Percentiles rank a stretch among this genome's conserved stretches.
These are phyloP conservation scores for Latheticus oryzae DNA, from an alignment of 2,888 invertebrate species.

Conservation along the genomic window DNA sequence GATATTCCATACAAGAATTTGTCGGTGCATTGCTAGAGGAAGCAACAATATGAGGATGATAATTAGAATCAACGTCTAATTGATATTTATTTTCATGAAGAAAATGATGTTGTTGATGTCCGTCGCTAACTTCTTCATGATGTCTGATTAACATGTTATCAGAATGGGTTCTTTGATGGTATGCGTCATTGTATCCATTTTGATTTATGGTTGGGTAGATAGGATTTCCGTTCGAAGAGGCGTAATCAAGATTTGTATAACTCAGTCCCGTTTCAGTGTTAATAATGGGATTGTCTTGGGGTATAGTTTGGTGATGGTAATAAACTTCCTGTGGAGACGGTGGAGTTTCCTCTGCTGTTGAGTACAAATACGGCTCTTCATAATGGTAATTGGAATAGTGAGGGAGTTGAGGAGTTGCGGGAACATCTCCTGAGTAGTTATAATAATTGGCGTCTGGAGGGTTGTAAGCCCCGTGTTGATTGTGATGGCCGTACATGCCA, in stretches of 20 bases:
- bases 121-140: slow-evolving; percentile 69
- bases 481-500: slow-evolving; percentile 77
- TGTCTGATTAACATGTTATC: slow-evolving; percentile 65
- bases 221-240: slow-evolving; percentile 63
- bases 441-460: slow-evolving; percentile 60
- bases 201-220: slow-evolving; percentile 58
- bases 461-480: slow-evolving; percentile 66
- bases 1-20: slow-evolving; percentile 71
- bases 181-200: slow-evolving; percentile 56
- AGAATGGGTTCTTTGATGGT: slow-evolving; percentile 52
- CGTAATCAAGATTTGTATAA: slow-evolving; percentile 90
- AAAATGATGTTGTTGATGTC: slow-evolving; percentile 66
- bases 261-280: slow-evolving; percentile 88
- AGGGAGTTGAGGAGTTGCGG: slow-evolving; percentile 50
- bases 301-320: slow-evolving; percentile 64
- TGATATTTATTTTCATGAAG: slow-evolving; percentile 70
- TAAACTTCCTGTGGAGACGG: slow-evolving; percentile 64
- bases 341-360: slow-evolving; percentile 60
- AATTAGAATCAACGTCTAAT: slow-evolving; percentile 54
- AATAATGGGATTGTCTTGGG: slow-evolving; percentile 72
- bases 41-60: slow-evolving; percentile 63
- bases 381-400: slow-evolving; percentile 64
- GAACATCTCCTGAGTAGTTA: slow-evolving; percentile 56
- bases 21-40: slow-evolving; percentile 62
- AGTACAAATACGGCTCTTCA: slow-evolving; percentile 62